Evolutionary conservation across 2,888 invertebrate species (phyloP).

Genomic region (Phortica okadai): DNA sequence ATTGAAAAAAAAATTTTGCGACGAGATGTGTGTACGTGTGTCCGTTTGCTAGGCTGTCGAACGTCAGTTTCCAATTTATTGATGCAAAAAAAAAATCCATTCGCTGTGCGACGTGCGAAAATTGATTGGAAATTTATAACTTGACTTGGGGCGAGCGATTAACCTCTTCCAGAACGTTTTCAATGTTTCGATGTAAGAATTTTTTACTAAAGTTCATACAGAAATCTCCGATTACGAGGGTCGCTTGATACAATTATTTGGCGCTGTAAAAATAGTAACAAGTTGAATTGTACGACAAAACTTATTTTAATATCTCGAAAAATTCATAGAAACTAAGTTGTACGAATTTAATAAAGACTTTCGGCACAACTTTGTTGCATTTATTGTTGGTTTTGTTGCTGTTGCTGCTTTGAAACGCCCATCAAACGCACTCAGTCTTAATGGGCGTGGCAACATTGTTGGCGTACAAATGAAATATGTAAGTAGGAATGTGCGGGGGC

Average conservation of each 20-base stretch:
- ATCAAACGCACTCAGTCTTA: not conserved
- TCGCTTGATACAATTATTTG: no score
- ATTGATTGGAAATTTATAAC: not conserved
- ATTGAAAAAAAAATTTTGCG: no score
- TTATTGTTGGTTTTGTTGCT: not conserved
- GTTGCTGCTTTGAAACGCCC: not conserved
- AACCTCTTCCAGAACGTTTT: not conserved
- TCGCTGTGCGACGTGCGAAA: not conserved
- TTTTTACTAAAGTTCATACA: no score
- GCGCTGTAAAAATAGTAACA: no score
- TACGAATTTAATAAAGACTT: not conserved
- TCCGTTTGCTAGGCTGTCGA: not conserved
- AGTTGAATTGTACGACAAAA: not conserved
- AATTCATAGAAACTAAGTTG: not conserved
- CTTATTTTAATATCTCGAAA: not conserved
- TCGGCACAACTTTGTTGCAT: not conserved
- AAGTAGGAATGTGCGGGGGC: not conserved
- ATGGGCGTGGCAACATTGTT: not conserved
- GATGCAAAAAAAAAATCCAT: not conserved
- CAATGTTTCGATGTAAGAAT: not conserved
- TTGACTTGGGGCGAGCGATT: not conserved
- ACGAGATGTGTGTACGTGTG: not conserved
- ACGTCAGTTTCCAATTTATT: not conserved
- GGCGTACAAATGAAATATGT: conserved; percentile 38
- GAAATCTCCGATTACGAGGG: no score